phyloP scores from a whole-genome alignment of 2,888 invertebrate species.

The Bruchidius siliquastri region DNA sequence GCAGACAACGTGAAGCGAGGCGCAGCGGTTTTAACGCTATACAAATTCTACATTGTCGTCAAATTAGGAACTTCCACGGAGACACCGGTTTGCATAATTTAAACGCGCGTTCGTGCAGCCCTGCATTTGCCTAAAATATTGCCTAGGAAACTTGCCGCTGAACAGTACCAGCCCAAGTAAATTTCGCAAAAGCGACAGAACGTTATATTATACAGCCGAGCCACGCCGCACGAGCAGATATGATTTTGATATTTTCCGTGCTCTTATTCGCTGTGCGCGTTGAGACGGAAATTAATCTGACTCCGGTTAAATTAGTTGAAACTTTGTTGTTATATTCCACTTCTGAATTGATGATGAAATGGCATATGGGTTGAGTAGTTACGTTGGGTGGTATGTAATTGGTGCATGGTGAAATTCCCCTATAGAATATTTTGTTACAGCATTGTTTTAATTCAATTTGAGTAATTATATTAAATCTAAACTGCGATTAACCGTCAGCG shows the following conservation, averaged over 20 bases:
- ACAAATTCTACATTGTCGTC: constrained; percentile 21
- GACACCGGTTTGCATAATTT: constrained; percentile 19
- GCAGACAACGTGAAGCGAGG: constrained; percentile 17
- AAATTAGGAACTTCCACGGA: constrained; percentile 16
- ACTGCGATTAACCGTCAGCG: no score
- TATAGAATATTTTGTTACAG: no score
- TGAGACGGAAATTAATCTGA: not conserved
- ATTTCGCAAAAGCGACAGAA: not conserved
- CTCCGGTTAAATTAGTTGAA: not conserved
- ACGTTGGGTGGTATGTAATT: not conserved
- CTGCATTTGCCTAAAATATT: not conserved
- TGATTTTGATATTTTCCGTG: not conserved
- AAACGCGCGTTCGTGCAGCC: not conserved
- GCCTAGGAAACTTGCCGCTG: not conserved
- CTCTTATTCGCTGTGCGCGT: not conserved
- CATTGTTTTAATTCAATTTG: no score
- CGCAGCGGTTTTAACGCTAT: constrained; percentile 14
- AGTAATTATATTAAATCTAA: no score
- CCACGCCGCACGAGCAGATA: not conserved
- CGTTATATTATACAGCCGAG: not conserved
- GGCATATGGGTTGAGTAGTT: not conserved
- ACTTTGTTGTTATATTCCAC: not conserved
- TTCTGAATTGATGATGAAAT: not conserved
- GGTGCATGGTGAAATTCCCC: no score
- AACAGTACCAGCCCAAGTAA: not conserved